These are phyloP conservation scores for Seriola dumerili DNA, from an alignment of 2,113 vertebrate species.

Conservation along the genomic window DNA sequence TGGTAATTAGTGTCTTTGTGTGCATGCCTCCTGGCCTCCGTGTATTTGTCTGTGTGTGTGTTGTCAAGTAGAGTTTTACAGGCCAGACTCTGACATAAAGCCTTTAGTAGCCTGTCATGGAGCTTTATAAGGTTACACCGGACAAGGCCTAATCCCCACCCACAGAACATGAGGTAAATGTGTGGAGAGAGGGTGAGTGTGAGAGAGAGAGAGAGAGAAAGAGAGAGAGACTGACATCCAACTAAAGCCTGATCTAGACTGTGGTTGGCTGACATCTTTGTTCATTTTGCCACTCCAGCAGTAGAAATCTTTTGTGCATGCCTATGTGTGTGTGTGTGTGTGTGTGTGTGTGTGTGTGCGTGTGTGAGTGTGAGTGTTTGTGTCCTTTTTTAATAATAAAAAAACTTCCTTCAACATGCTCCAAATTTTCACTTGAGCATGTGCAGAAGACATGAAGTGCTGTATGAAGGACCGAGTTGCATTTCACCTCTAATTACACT, in stretches of 20 bases:
- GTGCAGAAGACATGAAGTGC: conserved; percentile 5
- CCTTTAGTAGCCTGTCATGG: conserved; percentile 65
- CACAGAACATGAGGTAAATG: conserved; percentile 23
- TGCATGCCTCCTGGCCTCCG: conserved; percentile 1
- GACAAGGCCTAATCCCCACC: conserved; percentile 66
- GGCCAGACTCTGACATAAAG: conserved; percentile 53
- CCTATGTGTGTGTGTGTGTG: background rate
- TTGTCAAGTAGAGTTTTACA: conserved; percentile 57
- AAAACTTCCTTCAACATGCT: background rate
- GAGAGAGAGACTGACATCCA: conserved; percentile 1
- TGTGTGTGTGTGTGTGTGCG: background rate
- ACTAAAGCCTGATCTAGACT: conserved; percentile 20
- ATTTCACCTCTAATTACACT: conserved; percentile 30
- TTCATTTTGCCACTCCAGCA: background rate
- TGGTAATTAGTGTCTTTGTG: conserved; percentile 40
- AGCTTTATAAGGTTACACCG: conserved; percentile 69
- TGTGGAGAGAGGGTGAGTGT: background rate
- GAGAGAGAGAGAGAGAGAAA: background rate
- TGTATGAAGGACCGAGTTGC: background rate
- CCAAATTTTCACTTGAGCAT: background rate
- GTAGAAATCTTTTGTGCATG: background rate
- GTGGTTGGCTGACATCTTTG: conserved; percentile 29
- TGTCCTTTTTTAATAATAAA: background rate
- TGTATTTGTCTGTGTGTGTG: conserved; percentile 28
- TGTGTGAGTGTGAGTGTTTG: background rate